phyloP scores from a whole-genome alignment of 2,888 invertebrate genomes.

The Lasioglossum leucozonium region DNA sequence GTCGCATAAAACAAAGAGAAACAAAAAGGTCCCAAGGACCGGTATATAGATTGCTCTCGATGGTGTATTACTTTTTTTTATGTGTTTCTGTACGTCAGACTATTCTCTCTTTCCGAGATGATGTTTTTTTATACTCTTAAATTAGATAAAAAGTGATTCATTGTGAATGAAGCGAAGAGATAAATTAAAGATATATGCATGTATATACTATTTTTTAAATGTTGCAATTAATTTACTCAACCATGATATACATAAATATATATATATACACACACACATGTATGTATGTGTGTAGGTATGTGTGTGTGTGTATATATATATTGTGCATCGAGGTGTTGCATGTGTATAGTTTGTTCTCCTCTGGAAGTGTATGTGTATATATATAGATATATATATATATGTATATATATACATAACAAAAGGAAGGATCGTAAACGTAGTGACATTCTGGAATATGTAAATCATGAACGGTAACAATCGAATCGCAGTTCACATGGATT shows the following conservation, averaged over 20 bases:
- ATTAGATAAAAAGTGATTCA: constrained; percentile 1
- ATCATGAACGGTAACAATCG: constrained; percentile 25
- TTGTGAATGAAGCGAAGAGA: constrained; percentile 48
- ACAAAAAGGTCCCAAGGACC: not conserved
- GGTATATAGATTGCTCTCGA: constrained; percentile 19
- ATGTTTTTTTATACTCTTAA: constrained; percentile 18
- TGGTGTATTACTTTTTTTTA: constrained; percentile 39
- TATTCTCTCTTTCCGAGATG: constrained; percentile 42
- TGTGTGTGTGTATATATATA: constrained; percentile 1
- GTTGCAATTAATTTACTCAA: constrained; percentile 25
- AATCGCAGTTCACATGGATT: constrained; percentile 74
- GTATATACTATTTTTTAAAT: constrained; percentile 74
- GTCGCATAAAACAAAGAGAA: not conserved
- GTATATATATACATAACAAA: not conserved
- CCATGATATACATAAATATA: not conserved
- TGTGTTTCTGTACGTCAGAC: constrained; percentile 48
- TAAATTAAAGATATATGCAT: constrained; percentile 69
- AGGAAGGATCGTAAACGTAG: constrained; percentile 11
- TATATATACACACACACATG: too few relatives aligned
- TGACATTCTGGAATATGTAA: constrained; percentile 21
- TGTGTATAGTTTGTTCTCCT: constrained; percentile 37
- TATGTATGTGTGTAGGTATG: too few relatives aligned
- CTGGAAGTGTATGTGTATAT: constrained; percentile 23
- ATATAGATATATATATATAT: not conserved
- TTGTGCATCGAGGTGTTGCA: constrained; percentile 33